These are phyloP conservation scores for Myrmecophaga tridactyla DNA, from an alignment of 2,113 vertebrate species.

Conservation along the genomic window DNA sequence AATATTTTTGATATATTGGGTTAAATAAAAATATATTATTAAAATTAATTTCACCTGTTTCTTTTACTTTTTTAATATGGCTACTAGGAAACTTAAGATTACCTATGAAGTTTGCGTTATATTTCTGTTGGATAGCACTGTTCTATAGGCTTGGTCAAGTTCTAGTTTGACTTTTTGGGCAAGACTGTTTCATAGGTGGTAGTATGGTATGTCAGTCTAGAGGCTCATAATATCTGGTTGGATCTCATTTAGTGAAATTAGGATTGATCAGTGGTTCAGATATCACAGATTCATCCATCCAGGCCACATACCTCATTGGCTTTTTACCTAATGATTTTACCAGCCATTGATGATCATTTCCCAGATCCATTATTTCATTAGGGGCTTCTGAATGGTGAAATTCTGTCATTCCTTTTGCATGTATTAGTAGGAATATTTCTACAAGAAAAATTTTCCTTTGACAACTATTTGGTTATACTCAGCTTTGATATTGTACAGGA, in stretches of 20 bases:
- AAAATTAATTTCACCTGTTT: slow-evolving; percentile 1
- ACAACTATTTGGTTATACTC: neutral
- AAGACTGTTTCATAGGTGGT: neutral
- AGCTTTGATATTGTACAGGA: neutral
- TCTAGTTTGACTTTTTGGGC: neutral
- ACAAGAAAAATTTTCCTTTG: neutral
- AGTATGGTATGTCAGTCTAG: neutral
- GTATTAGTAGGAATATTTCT: neutral
- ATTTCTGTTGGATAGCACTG: neutral
- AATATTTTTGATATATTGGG: neutral
- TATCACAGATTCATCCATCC: neutral
- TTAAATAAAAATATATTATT: neutral
- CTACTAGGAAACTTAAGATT: neutral
- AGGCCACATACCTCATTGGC: neutral
- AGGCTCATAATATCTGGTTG: neutral
- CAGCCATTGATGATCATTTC: neutral
- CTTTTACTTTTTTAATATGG: neutral
- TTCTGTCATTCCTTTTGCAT: neutral
- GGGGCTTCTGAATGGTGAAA: neutral
- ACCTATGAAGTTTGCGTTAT: neutral
- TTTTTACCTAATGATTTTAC: neutral
- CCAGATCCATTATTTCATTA: neutral
- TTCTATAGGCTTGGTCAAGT: neutral
- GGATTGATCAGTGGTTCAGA: neutral
- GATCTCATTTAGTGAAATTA: neutral